Percentiles rank a stretch among this genome's conserved stretches.
Conservation (phyloP, 2,888 invertebrate genomes). For the Cataglyphis albicans region DNA sequence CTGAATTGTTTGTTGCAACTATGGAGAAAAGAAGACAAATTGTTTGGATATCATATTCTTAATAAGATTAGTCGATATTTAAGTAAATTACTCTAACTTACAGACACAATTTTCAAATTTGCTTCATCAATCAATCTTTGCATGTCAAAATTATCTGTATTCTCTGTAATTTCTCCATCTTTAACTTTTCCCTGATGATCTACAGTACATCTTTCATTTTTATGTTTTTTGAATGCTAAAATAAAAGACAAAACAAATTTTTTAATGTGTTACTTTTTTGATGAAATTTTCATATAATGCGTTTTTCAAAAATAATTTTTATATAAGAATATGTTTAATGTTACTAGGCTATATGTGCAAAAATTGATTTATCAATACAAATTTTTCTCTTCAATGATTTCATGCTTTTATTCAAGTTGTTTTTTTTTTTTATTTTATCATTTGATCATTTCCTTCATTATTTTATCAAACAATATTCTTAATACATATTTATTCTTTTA, state of each 20-base stretch:
- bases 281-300: background rate
- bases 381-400: background rate
- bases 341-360: background rate
- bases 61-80: background rate
- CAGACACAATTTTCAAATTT: constrained; percentile 72
- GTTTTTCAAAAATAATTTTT: background rate
- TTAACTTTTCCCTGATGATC: constrained; percentile 31
- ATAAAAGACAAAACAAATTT: background rate
- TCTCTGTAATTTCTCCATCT: constrained; percentile 30
- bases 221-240: constrained; percentile 52
- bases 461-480: constrained; percentile 47
- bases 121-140: constrained; percentile 69
- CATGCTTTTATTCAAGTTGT: constrained; percentile 75
- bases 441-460: constrained; percentile 62
- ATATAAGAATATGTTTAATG: background rate
- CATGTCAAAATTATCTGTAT: constrained; percentile 46
- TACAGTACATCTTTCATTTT: constrained; percentile 38
- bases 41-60: constrained; percentile 12
- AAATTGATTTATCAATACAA: constrained; percentile 8
- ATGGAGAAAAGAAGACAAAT: constrained; percentile 37
- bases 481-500: constrained; percentile 70
- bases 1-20: constrained; percentile 81
- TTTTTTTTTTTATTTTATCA: constrained; percentile 72
- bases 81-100: constrained; percentile 57
- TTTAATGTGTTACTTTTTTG: background rate